These are phyloP conservation scores for Solenopsis fugax DNA, from an alignment of 1,140 invertebrate species.

Conservation along the genomic window DNA sequence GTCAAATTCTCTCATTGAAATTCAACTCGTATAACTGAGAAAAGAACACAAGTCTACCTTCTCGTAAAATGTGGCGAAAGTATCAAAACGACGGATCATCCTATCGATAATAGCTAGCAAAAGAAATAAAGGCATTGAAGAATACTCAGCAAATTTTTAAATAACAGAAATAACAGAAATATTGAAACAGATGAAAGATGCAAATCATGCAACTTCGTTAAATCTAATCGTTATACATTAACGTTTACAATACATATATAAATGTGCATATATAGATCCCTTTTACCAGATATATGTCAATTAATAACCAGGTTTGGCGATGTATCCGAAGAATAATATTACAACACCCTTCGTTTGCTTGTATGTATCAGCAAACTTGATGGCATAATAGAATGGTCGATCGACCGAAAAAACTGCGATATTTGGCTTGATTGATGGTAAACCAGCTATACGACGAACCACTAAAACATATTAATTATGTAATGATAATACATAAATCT, in stretches of 20 bases:
- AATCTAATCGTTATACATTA: background rate
- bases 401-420: background rate
- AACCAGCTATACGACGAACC: too few relatives aligned
- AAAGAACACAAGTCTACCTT: too few relatives aligned
- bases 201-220: background rate
- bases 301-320: background rate
- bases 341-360: background rate
- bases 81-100: background rate
- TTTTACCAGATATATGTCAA: background rate
- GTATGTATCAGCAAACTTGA: background rate
- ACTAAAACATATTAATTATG: too few relatives aligned
- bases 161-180: background rate
- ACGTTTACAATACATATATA: background rate
- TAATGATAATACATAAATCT: too few relatives aligned
- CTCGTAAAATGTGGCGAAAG: too few relatives aligned
- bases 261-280: too few relatives aligned
- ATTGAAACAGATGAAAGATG: background rate
- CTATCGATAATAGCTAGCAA: background rate
- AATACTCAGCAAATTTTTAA: background rate
- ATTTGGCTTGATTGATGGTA: too few relatives aligned
- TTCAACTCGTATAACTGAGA: background rate
- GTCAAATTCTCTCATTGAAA: background rate
- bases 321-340: background rate
- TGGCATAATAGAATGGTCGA: conserved; percentile 6
- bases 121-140: background rate